A percentile compares a stretch with the other conserved stretches of the same genome.
Conservation (phyloP, 2,797 vertebrate genomes). For the Sebastes steindachneri region DNA sequence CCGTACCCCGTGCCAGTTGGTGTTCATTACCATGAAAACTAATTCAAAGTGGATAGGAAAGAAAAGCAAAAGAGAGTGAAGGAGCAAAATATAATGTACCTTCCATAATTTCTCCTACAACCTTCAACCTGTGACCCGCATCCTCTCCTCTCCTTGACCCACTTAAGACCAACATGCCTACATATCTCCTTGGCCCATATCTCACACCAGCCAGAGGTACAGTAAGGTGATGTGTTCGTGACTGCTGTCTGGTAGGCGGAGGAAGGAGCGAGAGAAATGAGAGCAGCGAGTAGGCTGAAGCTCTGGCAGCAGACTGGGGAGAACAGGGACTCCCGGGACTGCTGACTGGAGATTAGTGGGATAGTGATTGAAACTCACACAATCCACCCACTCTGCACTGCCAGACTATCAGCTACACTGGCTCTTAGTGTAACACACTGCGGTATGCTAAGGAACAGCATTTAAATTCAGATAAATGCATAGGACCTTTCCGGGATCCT, state of each 20-base stretch:
- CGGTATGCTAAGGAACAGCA: not conserved
- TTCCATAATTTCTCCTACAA: not conserved
- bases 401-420: conserved; percentile 19
- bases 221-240: conserved; percentile 37
- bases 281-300: conserved; percentile 51
- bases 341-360: conserved; percentile 59
- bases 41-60: not conserved
- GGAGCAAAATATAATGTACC: not conserved
- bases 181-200: conserved; percentile 56
- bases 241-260: conserved; percentile 40
- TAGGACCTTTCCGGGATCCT: not conserved
- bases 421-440: not conserved
- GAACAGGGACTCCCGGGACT: conserved; percentile 56
- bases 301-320: conserved; percentile 51
- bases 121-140: conserved; percentile 3
- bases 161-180: conserved; percentile 38
- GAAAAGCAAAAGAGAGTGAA: not conserved
- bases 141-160: conserved; percentile 28
- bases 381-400: conserved; percentile 47
- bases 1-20: not conserved
- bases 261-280: conserved; percentile 33
- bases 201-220: conserved; percentile 33
- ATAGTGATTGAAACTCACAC: conserved; percentile 64
- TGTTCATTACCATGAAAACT: not conserved
- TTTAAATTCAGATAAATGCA: conserved; percentile 25